Conservation (phyloP, 1,140 invertebrate species). For the Schlechtendalia chinensis region DNA sequence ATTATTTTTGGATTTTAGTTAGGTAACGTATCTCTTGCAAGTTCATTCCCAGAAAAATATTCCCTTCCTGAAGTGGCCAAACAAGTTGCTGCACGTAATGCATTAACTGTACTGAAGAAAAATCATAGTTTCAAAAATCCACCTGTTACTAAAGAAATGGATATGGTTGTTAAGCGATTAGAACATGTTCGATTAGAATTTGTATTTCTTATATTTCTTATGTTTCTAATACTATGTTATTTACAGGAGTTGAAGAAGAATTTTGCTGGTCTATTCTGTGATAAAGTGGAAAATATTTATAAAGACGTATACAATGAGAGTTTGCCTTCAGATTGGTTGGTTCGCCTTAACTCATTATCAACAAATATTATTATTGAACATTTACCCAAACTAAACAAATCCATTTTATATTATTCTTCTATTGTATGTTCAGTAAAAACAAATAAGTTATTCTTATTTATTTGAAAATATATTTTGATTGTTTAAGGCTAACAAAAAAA, state of each 20-base stretch:
- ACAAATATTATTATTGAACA: conserved; percentile 29
- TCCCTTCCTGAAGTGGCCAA: conserved; percentile 28
- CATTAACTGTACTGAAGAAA: conserved; percentile 2
- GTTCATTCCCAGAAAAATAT: conserved; percentile 46
- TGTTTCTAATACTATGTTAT: not conserved
- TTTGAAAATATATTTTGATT: not conserved
- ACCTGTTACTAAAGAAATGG: conserved; percentile 7
- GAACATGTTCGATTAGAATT: conserved; percentile 7
- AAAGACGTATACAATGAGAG: conserved; percentile 28
- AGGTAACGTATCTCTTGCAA: conserved; percentile 20
- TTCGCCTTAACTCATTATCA: not conserved
- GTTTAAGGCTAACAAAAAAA: not conserved
- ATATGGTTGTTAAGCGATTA: conserved; percentile 19
- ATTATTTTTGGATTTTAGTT: not conserved
- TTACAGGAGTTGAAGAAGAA: conserved; percentile 38
- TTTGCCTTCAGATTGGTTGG: conserved; percentile 21
- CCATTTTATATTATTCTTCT: conserved; percentile 25
- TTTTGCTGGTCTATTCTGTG: conserved; percentile 38
- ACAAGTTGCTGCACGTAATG: conserved; percentile 38
- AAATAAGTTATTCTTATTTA: not conserved
- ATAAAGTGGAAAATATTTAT: conserved; percentile 34
- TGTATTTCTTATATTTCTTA: not conserved
- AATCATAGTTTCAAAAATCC: not conserved
- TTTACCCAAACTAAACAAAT: conserved; percentile 30
- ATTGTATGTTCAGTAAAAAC: not conserved